A percentile compares a stretch with the other conserved stretches of the same genome.
phyloP scores from a whole-genome alignment of 53 echinoderm and acorn worm genomes.

The Mesocentrotus franciscanus region DNA sequence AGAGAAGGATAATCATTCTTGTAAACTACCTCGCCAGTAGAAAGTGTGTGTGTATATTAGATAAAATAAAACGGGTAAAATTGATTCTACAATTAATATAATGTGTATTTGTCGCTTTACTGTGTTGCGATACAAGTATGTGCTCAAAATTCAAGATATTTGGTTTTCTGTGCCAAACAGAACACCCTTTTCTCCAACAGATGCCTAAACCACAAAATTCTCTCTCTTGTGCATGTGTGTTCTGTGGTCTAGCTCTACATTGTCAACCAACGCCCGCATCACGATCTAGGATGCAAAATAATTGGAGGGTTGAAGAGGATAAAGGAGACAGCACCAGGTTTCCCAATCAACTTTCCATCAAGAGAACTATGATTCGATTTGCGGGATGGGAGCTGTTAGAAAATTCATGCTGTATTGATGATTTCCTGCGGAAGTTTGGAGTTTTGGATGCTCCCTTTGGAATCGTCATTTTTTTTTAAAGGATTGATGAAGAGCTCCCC shows the following conservation, averaged over 20 bases:
- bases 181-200: conserved; percentile 11
- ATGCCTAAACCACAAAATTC: conserved; percentile 11
- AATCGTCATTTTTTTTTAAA: not conserved
- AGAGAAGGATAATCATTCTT: no score
- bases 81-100: not conserved
- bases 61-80: no score
- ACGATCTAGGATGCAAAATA: not conserved
- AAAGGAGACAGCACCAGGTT: not conserved
- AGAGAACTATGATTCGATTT: conserved; percentile 4
- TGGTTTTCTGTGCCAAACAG: not conserved
- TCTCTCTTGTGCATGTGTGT: not conserved
- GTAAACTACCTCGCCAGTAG: no score
- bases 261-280: not conserved
- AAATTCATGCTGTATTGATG: conserved; percentile 3
- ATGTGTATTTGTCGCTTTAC: not conserved
- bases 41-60: no score
- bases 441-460: conserved; percentile 4
- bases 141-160: not conserved
- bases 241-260: not conserved
- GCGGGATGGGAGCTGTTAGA: not conserved
- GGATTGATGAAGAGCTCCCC: not conserved
- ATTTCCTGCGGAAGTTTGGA: not conserved
- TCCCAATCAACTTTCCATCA: conserved; percentile 12
- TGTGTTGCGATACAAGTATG: not conserved
- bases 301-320: not conserved